Evolutionary conservation across 2,797 vertebrate genomes (phyloP).

Genomic region (Lindbergichthys nudifrons): DNA sequence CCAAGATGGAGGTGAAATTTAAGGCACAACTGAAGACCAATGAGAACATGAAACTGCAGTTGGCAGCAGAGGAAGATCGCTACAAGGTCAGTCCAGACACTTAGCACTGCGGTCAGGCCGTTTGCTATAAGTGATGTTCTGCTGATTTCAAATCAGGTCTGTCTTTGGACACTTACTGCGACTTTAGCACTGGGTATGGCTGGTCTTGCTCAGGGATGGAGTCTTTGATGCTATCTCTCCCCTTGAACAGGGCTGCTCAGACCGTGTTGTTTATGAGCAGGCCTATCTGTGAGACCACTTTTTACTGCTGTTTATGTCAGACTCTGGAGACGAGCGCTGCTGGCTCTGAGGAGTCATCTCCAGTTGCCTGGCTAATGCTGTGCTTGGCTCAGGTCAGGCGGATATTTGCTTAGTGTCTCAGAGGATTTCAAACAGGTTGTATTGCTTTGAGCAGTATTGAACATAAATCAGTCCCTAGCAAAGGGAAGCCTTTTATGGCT

Average conservation of each 20-base stretch:
- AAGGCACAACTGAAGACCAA: slow-evolving; percentile 95
- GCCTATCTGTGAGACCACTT: slow-evolving; percentile 72
- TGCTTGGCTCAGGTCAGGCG: slow-evolving; percentile 75
- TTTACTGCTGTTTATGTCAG: slow-evolving; percentile 87
- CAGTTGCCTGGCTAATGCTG: slow-evolving; percentile 81
- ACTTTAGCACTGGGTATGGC: slow-evolving; percentile 64
- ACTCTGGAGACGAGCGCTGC: slow-evolving; percentile 70
- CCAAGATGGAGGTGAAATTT: slow-evolving; percentile 94
- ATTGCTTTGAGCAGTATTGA: slow-evolving; percentile 65
- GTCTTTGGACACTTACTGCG: slow-evolving; percentile 42
- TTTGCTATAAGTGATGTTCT: slow-evolving; percentile 9
- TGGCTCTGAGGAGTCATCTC: slow-evolving; percentile 70
- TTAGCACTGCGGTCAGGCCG: slow-evolving; percentile 10
- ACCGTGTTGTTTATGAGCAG: slow-evolving; percentile 82
- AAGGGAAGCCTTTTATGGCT: slow-evolving; percentile 64
- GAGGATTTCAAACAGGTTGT: slow-evolving; percentile 77
- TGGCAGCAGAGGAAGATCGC: slow-evolving; percentile 91
- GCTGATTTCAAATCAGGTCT: slow-evolving; percentile 39
- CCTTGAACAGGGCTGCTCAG: slow-evolving; percentile 69
- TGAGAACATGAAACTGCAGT: slow-evolving; percentile 89
- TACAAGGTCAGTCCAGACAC: slow-evolving; percentile 87
- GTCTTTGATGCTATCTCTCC: slow-evolving; percentile 74
- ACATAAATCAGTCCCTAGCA: slow-evolving; percentile 68
- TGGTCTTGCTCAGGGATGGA: slow-evolving; percentile 68
- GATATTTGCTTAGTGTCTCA: slow-evolving; percentile 76